phyloP scores from a whole-genome alignment of 2,888 invertebrate species.

The Diabrotica balteata region DNA sequence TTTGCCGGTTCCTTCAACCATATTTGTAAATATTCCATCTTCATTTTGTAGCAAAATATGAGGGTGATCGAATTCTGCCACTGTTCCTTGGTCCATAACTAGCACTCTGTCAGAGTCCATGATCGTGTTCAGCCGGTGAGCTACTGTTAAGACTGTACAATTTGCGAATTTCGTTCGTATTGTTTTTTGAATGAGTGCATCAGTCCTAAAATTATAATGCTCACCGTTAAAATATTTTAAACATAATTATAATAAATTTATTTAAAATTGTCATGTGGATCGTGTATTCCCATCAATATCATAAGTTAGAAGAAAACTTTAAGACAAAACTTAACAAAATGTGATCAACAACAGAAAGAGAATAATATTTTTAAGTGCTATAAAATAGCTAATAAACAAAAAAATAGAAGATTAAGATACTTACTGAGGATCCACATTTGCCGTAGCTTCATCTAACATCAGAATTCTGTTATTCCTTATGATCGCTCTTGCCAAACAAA shows the following conservation, averaged over 20 bases:
- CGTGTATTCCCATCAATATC: no score
- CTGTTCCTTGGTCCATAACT: conserved; percentile 79
- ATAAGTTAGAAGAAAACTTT: no score
- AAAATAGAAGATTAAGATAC: conserved; percentile 41
- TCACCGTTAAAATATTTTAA: no score
- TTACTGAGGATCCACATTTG: conserved; percentile 88
- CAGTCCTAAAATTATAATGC: conserved; percentile 63
- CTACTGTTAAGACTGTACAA: conserved; percentile 89
- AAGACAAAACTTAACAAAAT: no score
- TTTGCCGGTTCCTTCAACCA: conserved; percentile 63
- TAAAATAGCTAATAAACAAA: not conserved
- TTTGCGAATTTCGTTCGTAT: conserved; percentile 78
- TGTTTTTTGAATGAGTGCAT: conserved; percentile 82
- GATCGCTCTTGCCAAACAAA: conserved; percentile 89
- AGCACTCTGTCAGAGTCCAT: conserved; percentile 85
- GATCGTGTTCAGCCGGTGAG: conserved; percentile 86
- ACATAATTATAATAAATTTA: no score
- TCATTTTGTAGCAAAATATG: conserved; percentile 68
- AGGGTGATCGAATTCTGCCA: conserved; percentile 80
- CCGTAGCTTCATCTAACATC: conserved; percentile 91
- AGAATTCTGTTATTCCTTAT: conserved; percentile 83
- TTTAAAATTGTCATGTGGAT: no score
- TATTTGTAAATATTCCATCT: conserved; percentile 67
- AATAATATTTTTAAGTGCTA: no score
- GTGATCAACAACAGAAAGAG: no score